Base-by-base conservation (phyloP, 2,888 invertebrate genomes). In the Agapostemon virescens region DNA sequence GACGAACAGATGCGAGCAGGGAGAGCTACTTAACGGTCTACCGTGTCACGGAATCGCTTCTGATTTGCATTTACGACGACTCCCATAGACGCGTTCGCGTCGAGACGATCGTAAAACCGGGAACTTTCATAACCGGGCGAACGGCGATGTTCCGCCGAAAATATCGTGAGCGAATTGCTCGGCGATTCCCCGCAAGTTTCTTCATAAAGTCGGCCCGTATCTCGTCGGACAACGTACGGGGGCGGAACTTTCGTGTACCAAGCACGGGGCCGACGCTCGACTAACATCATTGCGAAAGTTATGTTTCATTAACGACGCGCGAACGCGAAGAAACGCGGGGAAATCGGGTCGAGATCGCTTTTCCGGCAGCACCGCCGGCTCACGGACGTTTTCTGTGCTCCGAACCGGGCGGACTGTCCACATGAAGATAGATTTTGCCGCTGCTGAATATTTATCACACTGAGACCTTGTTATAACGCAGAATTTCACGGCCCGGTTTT, bases 371-470 rank as follows among this genome's bases (percentile, higher is more conserved):
- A 74, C 74, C 70, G 74, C 66, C 74, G 7, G 45, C 20, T 42
- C 5, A 5, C 42, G 42, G 20, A 20, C 6, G 42, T 17, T 45
- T 9, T 9, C 9, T 2, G 45, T 0, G 45, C 20, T 45, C 20
- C 45, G 2, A 45, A n/a, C n/a, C 7, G 20, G 26, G 15, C 52
- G 69, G 52, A 64, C 71, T 82, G 82, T 64, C 66, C 76, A 66
- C 67, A 68, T 67, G 82, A 63, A 67, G 63, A 63, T 72, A 70
- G 70, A 84, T 78, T 82, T 84, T 84, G 82, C 73, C 36, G 26
- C 68, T 38, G 67, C 75, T 79, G 85, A 82, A 82, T 78, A 85
- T 85, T 82, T 75, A 84, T 79, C 61, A 45, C 55, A 13, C 61
- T 13, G n/a, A 7, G 20, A n/a, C 45, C 33, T 58, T 36, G 61